Conservation (phyloP, 2,888 invertebrate genomes). For the Desoria tigrina region DNA sequence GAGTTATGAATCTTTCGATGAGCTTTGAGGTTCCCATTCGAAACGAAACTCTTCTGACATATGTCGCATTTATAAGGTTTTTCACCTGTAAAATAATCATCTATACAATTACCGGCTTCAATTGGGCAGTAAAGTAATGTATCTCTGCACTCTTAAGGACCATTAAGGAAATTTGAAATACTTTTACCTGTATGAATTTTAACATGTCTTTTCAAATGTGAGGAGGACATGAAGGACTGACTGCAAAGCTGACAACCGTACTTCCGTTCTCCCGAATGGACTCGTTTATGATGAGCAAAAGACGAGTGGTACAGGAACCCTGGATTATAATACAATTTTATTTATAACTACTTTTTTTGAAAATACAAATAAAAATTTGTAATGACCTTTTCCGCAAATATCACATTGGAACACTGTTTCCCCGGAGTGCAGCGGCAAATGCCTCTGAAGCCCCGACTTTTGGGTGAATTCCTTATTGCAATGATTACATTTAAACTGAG, state of each 20-base stretch:
- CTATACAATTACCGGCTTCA: no score
- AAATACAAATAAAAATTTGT: no score
- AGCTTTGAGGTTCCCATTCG: no score
- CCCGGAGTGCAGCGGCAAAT: constrained; percentile 66
- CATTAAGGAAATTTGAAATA: no score
- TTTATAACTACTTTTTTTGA: no score
- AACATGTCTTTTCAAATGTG: constrained; percentile 69
- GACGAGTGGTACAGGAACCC: constrained; percentile 11
- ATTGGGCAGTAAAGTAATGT: no score
- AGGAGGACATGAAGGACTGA: constrained; percentile 66
- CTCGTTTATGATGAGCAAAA: constrained; percentile 13
- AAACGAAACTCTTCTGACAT: no score
- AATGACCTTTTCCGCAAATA: not conserved
- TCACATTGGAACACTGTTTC: constrained; percentile 54
- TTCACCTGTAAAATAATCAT: no score
- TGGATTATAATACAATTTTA: no score
- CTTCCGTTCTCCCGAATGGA: constrained; percentile 54
- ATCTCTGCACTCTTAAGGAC: no score
- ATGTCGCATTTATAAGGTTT: no score
- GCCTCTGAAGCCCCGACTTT: constrained; percentile 65
- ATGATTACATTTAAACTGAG: constrained; percentile 60
- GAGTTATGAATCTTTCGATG: no score
- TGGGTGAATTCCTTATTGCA: constrained; percentile 67
- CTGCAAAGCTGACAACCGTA: constrained; percentile 66
- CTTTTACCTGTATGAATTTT: constrained; percentile 63